Evolutionary conservation across 2,797 vertebrate species (phyloP).

Genomic region (Poecilia velifera): DNA sequence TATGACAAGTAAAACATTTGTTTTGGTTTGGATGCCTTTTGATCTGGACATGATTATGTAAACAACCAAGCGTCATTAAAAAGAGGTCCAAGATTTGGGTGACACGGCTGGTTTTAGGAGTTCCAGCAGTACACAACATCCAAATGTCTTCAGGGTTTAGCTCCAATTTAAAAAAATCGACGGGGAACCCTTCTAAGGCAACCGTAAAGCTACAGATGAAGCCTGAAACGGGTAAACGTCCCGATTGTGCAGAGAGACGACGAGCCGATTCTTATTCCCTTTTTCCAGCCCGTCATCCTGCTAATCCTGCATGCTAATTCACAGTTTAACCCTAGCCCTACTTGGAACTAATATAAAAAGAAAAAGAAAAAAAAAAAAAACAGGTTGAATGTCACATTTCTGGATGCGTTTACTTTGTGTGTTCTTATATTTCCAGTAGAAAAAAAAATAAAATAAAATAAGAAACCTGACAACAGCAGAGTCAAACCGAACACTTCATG

Average conservation of each 20-base stretch:
- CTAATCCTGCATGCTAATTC: conserved; percentile 68
- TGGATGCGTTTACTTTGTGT: conserved; percentile 15
- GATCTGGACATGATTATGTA: conserved; percentile 8
- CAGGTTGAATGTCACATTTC: conserved; percentile 46
- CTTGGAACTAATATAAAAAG: conserved; percentile 40
- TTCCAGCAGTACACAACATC: conserved; percentile 43
- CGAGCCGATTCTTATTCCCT: conserved; percentile 25
- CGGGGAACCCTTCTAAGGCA: conserved; percentile 45
- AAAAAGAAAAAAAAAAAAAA: conserved; percentile 11
- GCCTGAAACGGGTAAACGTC: conserved; percentile 20
- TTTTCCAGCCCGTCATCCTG: conserved; percentile 61
- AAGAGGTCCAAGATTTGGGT: conserved; percentile 62
- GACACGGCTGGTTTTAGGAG: conserved; percentile 42
- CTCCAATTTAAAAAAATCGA: conserved; percentile 19
- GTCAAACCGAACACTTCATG: conserved; percentile 2
- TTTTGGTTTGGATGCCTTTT: conserved; percentile 26
- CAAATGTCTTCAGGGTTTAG: conserved; percentile 27
- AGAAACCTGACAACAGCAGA: neutral
- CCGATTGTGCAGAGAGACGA: conserved; percentile 27
- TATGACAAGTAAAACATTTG: conserved; percentile 1
- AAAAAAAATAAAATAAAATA: conserved; percentile 4
- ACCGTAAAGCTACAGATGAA: conserved; percentile 18
- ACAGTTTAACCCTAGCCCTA: conserved; percentile 75
- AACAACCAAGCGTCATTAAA: conserved; percentile 20
- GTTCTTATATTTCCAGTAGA: conserved; percentile 31